Evolutionary conservation across 2,113 vertebrate genomes (phyloP).

Genomic region (Campylomormyrus tamandua): DNA sequence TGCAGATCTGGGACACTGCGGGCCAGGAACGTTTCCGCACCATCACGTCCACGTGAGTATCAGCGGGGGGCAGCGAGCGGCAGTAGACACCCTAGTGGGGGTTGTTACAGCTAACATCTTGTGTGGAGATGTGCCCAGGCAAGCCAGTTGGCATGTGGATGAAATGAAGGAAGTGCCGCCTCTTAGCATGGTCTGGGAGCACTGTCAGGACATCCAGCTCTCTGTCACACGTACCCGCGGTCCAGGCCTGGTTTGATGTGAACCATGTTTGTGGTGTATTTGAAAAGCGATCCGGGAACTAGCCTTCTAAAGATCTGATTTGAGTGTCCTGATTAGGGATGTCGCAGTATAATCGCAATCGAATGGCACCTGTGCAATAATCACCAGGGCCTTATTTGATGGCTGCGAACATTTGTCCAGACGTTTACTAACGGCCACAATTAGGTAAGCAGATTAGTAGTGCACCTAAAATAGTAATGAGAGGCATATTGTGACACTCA

Average conservation of each 20-base stretch:
- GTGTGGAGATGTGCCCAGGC: not conserved
- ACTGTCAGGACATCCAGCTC: not conserved
- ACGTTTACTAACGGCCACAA: too few relatives aligned
- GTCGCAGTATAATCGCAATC: too few relatives aligned
- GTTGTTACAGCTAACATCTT: not conserved
- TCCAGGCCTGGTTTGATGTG: not conserved
- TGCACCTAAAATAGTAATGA: too few relatives aligned
- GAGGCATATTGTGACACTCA: too few relatives aligned
- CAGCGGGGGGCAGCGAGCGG: too few relatives aligned
- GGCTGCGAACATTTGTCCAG: too few relatives aligned
- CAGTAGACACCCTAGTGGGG: not conserved
- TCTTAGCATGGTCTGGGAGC: not conserved
- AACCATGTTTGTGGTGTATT: not conserved
- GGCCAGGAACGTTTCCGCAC: conserved; percentile 81
- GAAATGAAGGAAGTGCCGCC: not conserved
- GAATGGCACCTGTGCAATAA: too few relatives aligned
- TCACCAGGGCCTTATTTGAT: too few relatives aligned
- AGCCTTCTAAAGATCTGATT: not conserved
- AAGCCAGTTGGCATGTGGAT: not conserved
- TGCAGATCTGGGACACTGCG: conserved; percentile 84
- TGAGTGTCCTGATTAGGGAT: not conserved
- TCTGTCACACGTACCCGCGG: not conserved
- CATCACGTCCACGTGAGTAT: conserved; percentile 54
- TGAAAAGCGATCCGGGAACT: not conserved
- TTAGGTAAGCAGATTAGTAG: too few relatives aligned